These are phyloP conservation scores for Pheosia gnoma DNA, from an alignment of 2,888 invertebrate genomes.

Conservation along the genomic window DNA sequence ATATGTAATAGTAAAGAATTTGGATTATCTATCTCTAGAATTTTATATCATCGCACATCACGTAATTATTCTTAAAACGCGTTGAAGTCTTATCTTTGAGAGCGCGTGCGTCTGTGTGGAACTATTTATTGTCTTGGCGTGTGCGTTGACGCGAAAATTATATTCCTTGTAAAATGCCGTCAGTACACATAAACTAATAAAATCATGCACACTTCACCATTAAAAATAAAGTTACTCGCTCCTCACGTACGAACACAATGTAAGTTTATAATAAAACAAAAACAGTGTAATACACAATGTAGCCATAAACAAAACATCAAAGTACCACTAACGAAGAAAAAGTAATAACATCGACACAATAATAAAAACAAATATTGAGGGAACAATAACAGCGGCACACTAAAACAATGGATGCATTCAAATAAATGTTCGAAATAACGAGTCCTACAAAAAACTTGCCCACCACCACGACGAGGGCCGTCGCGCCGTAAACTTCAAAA, in stretches of 20 bases:
- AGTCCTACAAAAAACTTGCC: conserved; percentile 63
- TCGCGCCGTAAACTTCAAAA: conserved; percentile 37
- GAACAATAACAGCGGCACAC: conserved; percentile 53
- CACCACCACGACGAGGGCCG: conserved; percentile 57
- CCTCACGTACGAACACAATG: conserved; percentile 13
- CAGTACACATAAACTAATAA: not conserved
- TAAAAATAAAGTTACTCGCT: conserved; percentile 2
- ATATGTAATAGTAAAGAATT: no score
- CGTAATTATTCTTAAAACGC: conserved; percentile 34
- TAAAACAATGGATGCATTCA: conserved; percentile 67
- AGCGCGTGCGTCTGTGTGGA: conserved; percentile 14
- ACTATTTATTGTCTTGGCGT: not conserved
- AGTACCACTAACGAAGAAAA: conserved; percentile 10
- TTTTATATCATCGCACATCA: no score
- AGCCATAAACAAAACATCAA: conserved; percentile 36
- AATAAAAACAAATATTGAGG: conserved; percentile 36
- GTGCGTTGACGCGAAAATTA: not conserved
- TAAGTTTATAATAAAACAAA: conserved; percentile 18
- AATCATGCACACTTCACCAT: not conserved
- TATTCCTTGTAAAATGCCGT: not conserved
- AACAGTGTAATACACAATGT: conserved; percentile 31
- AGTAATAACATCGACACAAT: conserved; percentile 11
- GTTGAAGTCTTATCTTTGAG: conserved; percentile 62
- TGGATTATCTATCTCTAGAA: no score
- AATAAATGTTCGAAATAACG: conserved; percentile 63